Conservation (phyloP, 1,140 invertebrate species). For the Aphelenchoides fujianensis region DNA sequence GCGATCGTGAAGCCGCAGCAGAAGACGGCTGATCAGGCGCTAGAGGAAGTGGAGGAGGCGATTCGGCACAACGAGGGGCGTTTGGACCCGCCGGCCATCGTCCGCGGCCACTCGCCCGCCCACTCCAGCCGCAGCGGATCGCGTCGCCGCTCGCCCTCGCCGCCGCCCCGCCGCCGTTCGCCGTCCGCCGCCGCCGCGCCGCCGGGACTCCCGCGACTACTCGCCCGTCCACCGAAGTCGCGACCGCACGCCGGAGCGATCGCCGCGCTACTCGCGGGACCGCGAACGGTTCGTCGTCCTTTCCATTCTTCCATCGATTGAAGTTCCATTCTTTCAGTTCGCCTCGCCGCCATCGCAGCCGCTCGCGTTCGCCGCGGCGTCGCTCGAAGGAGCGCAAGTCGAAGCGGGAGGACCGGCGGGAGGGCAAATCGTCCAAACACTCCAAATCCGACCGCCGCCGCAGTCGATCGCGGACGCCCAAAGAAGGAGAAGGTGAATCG, state of each 20-base stretch:
- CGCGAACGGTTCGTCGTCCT: neutral
- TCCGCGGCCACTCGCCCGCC: neutral
- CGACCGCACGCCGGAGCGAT: neutral
- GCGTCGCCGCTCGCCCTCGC: neutral
- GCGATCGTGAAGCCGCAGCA: slow-evolving; percentile 60
- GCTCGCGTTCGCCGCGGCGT: neutral
- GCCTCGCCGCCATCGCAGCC: neutral
- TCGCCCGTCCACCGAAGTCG: neutral
- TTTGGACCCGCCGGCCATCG: neutral
- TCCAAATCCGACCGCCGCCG: neutral
- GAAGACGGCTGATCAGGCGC: slow-evolving; percentile 60
- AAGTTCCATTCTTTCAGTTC: neutral
- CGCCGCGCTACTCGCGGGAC: neutral
- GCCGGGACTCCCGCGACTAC: too few species aligned
- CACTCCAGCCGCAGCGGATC: neutral
- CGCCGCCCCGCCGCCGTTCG: neutral
- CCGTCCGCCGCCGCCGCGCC: neutral
- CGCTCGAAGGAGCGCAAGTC: neutral
- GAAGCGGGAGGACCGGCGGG: too few species aligned
- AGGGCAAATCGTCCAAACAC: neutral
- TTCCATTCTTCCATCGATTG: too few species aligned
- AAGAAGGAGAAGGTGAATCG: neutral
- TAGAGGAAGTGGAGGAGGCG: slow-evolving; percentile 61
- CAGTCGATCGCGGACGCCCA: neutral
- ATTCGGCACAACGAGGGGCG: slow-evolving; percentile 46